phyloP scores from a whole-genome alignment of 2,113 vertebrate species.

The Cyprinus carpio region DNA sequence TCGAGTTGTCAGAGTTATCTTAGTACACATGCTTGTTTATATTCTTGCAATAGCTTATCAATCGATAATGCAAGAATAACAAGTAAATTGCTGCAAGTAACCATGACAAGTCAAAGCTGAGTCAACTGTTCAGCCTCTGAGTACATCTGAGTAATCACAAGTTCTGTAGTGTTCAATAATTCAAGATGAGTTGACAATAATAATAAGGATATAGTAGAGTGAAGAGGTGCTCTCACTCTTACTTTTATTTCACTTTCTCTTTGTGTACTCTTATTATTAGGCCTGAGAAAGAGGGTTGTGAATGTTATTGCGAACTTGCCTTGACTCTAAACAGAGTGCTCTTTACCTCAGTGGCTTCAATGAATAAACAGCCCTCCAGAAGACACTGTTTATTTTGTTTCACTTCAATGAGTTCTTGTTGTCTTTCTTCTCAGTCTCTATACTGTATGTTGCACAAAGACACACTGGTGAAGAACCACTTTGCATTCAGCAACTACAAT shows the following conservation, averaged over 20 bases:
- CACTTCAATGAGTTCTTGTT: constrained; percentile 31
- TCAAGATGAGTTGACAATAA: not conserved
- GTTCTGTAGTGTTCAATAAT: not conserved
- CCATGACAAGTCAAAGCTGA: not conserved
- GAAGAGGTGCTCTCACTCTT: not conserved
- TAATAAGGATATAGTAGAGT: not conserved
- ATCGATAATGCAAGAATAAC: not conserved
- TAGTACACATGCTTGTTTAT: not conserved
- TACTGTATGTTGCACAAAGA: not conserved
- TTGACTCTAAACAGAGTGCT: not conserved
- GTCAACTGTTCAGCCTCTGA: constrained; percentile 15
- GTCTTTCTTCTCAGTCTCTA: not conserved
- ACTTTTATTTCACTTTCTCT: not conserved
- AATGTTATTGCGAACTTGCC: not conserved
- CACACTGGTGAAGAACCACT: not conserved
- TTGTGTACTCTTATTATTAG: not conserved
- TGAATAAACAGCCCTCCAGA: constrained; percentile 34
- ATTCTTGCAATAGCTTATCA: not conserved
- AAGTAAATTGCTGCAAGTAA: not conserved
- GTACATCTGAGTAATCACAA: constrained; percentile 6
- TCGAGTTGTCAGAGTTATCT: not conserved
- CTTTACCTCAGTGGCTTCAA: constrained; percentile 33
- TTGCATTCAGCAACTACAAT: not conserved
- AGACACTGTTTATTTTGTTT: constrained; percentile 41
- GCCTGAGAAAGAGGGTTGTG: not conserved